Evolutionary conservation across 2,113 vertebrate species (phyloP).

Genomic region (Cyrtonyx montezumae): DNA sequence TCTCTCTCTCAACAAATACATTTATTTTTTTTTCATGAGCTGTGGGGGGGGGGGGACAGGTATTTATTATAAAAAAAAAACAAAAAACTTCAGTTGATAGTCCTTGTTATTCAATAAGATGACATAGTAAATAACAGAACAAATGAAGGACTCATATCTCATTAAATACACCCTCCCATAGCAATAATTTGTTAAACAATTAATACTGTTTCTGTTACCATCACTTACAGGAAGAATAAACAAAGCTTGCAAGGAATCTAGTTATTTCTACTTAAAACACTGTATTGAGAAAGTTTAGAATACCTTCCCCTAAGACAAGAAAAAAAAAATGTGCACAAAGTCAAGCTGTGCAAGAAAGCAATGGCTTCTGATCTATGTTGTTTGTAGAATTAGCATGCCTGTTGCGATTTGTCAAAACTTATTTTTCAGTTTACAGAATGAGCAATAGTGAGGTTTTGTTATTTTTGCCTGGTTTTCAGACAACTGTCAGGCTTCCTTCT

Average conservation of each 20-base stretch:
- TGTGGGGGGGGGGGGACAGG: too few relatives aligned
- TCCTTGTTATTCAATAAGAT: neutral
- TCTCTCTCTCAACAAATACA: neutral
- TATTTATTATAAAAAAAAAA: neutral
- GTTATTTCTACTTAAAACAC: slow-evolving; percentile 1
- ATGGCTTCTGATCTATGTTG: neutral
- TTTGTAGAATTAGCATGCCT: neutral
- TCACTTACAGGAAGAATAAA: neutral
- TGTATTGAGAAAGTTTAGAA: neutral
- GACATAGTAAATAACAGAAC: neutral
- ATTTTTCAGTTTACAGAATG: slow-evolving; percentile 11
- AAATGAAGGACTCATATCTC: neutral
- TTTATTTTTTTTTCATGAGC: neutral
- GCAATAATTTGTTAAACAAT: neutral
- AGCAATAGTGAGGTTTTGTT: neutral
- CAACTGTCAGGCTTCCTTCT: neutral
- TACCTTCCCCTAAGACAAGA: neutral
- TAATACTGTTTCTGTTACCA: rapidly evolving
- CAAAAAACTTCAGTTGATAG: neutral
- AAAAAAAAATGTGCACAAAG: neutral
- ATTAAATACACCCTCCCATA: neutral
- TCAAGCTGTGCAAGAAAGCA: neutral
- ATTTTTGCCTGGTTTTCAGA: neutral
- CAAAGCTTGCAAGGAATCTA: neutral
- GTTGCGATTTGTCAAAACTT: slow-evolving; percentile 4